Evolutionary conservation across 2,113 vertebrate genomes (phyloP).

Genomic region (Cheirogaleus medius): DNA sequence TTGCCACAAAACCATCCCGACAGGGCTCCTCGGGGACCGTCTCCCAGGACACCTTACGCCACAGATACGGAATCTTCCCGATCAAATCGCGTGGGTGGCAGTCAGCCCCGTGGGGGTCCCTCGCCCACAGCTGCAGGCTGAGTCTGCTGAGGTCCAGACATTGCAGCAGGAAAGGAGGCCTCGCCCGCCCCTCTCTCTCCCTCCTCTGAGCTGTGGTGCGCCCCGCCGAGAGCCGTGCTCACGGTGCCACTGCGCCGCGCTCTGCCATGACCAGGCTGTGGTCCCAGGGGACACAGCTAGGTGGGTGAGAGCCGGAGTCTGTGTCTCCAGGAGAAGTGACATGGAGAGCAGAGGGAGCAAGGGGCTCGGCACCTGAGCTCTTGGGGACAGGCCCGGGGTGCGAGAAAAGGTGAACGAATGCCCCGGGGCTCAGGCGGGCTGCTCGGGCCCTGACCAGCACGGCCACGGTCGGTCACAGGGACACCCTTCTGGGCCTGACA

Average conservation of each 20-base stretch:
- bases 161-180: not conserved
- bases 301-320: not conserved
- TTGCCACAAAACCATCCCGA: fast-evolving
- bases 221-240: not conserved
- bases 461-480: not conserved
- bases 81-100: fast-evolving
- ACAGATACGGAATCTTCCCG: not conserved
- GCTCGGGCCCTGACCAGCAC: fast-evolving
- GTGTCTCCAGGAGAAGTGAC: fast-evolving
- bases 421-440: not conserved
- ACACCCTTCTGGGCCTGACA: not conserved
- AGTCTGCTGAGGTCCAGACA: not conserved
- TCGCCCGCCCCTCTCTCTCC: fast-evolving
- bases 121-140: not conserved
- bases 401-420: not conserved
- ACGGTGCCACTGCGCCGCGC: fast-evolving
- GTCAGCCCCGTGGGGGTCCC: fast-evolving
- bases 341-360: fast-evolving
- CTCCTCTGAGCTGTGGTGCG: fast-evolving
- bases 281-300: not conserved
- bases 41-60: not conserved
- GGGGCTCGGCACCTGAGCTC: fast-evolving
- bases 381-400: not conserved
- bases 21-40: fast-evolving
- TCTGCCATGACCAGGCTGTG: fast-evolving